phyloP scores from a whole-genome alignment of 2,113 vertebrate species.

The Myxocyprinus asiaticus region DNA sequence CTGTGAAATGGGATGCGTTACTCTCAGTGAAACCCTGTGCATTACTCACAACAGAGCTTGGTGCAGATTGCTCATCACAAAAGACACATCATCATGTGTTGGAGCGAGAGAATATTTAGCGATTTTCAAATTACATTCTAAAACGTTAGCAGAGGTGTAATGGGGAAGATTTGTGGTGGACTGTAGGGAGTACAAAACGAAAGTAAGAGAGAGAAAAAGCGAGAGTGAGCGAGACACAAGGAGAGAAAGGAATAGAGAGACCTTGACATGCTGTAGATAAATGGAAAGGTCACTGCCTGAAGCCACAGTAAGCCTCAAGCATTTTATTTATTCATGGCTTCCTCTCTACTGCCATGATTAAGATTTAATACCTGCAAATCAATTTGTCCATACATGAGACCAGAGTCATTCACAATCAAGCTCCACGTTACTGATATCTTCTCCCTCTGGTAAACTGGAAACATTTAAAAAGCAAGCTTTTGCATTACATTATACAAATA shows the following conservation, averaged over 20 bases:
- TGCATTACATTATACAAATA: constrained; percentile 37
- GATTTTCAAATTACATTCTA: constrained; percentile 17
- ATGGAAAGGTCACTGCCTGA: constrained; percentile 59
- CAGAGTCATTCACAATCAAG: constrained; percentile 43
- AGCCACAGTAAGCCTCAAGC: constrained; percentile 53
- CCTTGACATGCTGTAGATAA: constrained; percentile 62
- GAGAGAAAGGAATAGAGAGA: constrained; percentile 26
- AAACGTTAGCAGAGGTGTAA: constrained; percentile 1
- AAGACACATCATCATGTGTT: constrained; percentile 6
- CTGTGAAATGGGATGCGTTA: constrained; percentile 21
- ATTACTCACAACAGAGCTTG: constrained; percentile 1
- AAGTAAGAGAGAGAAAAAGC: background rate
- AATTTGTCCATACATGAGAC: constrained; percentile 50
- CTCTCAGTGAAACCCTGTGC: background rate
- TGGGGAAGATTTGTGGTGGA: constrained; percentile 14
- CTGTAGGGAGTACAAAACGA: constrained; percentile 10
- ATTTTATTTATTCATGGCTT: constrained; percentile 62
- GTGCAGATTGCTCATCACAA: background rate
- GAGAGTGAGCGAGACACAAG: background rate
- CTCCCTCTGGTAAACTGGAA: constrained; percentile 43
- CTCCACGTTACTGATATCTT: constrained; percentile 47
- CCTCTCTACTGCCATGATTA: constrained; percentile 54
- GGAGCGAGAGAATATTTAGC: background rate
- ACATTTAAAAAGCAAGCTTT: constrained; percentile 39
- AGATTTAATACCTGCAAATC: constrained; percentile 60